Conservation (phyloP, 2,113 vertebrate species). For the Xenopus borealis region DNA sequence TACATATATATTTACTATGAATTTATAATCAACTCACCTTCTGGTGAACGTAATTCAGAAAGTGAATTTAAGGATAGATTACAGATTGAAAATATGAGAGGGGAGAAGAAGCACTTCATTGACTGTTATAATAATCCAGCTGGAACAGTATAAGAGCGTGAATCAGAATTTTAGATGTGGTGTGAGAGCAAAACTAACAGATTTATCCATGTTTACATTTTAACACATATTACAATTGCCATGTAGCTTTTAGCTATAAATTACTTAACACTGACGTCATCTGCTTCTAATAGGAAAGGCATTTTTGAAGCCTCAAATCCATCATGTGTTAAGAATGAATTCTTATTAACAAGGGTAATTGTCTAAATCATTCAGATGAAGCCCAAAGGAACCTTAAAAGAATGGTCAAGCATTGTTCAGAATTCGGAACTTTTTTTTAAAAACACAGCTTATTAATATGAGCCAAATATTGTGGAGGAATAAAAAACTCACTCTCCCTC, state of each 20-base stretch:
- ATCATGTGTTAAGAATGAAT: background rate
- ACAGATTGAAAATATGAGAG: background rate
- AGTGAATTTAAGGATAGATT: background rate
- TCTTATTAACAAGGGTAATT: too few species aligned
- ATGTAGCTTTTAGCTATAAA: slow-evolving; percentile 2
- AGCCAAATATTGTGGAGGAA: too few species aligned
- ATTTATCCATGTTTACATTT: slow-evolving; percentile 6
- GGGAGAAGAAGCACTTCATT: background rate
- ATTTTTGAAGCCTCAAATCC: background rate
- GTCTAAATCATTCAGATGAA: too few species aligned
- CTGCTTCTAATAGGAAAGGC: background rate
- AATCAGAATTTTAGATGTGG: background rate
- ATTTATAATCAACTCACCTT: too few species aligned
- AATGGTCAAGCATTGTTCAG: too few species aligned
- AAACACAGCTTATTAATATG: too few species aligned
- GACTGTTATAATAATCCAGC: background rate
- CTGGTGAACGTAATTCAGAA: background rate
- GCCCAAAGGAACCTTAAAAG: too few species aligned
- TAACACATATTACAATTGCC: background rate
- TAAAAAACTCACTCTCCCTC: too few species aligned
- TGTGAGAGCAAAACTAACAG: background rate
- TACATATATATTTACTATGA: too few species aligned
- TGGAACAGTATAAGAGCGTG: background rate
- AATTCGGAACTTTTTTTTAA: too few species aligned
- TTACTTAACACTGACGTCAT: background rate